Percentiles rank a stretch among this genome's conserved stretches.
Evolutionary conservation across 2,113 vertebrate genomes (phyloP).

Genomic region (Ia io): DNA sequence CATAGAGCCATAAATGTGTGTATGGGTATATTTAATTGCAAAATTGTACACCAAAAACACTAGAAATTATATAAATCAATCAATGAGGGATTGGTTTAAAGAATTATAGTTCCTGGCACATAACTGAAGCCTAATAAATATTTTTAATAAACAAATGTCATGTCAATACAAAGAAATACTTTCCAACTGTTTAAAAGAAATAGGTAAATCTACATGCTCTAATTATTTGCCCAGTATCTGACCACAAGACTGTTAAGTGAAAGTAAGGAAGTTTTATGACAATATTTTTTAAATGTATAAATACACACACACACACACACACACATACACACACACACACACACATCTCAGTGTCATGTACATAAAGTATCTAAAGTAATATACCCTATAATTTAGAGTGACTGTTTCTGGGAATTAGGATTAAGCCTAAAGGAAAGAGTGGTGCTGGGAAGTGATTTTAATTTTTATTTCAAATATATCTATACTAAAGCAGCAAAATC

Average conservation of each 20-base stretch:
- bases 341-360: not conserved
- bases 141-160: not conserved
- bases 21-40: not conserved
- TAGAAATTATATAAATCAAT: not conserved
- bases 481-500: not conserved
- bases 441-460: not conserved
- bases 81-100: not conserved
- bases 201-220: not conserved
- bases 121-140: not conserved
- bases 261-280: not conserved
- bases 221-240: not conserved
- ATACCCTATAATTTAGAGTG: not conserved
- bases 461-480: not conserved
- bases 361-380: not conserved
- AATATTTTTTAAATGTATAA: not conserved
- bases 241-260: not conserved
- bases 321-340: not conserved
- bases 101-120: not conserved
- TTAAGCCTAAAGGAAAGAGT: not conserved
- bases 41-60: not conserved
- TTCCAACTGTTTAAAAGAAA: not conserved
- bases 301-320: not conserved
- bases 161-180: not conserved
- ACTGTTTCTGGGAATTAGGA: not conserved
- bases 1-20: not conserved